Conservation (phyloP, 2,797 vertebrate species). For the Lophius americanus region DNA sequence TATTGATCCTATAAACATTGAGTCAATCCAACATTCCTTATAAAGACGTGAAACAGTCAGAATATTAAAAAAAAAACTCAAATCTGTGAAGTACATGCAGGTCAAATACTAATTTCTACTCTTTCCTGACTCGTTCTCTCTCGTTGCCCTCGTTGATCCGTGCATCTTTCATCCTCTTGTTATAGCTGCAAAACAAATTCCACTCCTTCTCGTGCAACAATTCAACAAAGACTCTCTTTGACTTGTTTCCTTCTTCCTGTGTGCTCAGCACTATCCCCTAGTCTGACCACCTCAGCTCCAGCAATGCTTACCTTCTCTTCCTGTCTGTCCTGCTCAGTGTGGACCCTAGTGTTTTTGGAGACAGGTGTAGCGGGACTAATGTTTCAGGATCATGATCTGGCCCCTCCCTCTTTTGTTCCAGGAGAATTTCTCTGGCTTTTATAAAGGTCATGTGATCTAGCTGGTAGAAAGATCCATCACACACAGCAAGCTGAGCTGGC, state of each 20-base stretch:
- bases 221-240: neutral
- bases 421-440: constrained; percentile 58
- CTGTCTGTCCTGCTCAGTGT: constrained; percentile 22
- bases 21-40: neutral
- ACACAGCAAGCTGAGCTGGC: constrained; percentile 53
- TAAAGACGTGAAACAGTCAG: neutral
- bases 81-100: too few species aligned
- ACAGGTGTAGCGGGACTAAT: constrained; percentile 55
- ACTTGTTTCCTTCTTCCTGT: neutral
- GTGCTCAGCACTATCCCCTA: neutral
- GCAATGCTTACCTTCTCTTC: constrained; percentile 31
- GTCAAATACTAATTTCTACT: neutral
- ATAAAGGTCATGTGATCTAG: constrained; percentile 63
- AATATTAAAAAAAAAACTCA: neutral
- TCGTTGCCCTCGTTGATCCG: neutral
- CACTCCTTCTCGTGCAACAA: neutral
- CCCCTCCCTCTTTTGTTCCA: constrained; percentile 63
- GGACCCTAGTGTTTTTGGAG: constrained; percentile 31
- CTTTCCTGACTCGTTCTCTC: neutral
- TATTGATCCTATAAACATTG: neutral
- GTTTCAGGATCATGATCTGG: constrained; percentile 41
- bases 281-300: neutral
- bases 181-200: neutral
- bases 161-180: neutral
- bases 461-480: constrained; percentile 64